A percentile compares a stretch with the other conserved stretches of the same genome.
These are phyloP conservation scores for Sebastes oblongus DNA, from an alignment of 2,797 vertebrate species.

Conservation along the genomic window DNA sequence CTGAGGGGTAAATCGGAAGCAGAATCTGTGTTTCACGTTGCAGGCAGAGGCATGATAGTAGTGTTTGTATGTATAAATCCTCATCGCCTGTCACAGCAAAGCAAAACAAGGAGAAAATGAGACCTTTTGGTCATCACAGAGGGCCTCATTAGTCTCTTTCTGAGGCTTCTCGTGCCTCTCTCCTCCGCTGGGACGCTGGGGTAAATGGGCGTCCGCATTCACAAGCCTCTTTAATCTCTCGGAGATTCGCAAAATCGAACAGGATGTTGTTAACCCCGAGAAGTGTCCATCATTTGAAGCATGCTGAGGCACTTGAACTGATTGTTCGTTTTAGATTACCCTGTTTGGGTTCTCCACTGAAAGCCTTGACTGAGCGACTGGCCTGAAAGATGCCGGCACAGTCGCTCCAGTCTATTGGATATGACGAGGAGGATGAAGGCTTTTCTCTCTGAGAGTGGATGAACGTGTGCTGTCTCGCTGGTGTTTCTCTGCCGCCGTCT, in stretches of 20 bases:
- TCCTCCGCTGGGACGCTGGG: neutral
- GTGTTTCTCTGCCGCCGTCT: slow-evolving; percentile 20
- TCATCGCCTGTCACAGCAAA: slow-evolving; percentile 18
- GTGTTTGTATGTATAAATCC: slow-evolving; percentile 15
- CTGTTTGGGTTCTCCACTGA: slow-evolving; percentile 11
- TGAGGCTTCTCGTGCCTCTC: slow-evolving; percentile 11
- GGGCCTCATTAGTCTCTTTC: slow-evolving; percentile 61
- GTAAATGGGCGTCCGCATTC: slow-evolving; percentile 29
- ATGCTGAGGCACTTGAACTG: slow-evolving; percentile 22
- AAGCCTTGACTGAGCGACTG: slow-evolving; percentile 17
- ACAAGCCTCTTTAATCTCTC: slow-evolving; percentile 34
- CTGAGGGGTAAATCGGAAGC: slow-evolving; percentile 1
- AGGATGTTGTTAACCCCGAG: slow-evolving; percentile 22
- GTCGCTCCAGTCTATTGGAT: slow-evolving; percentile 20
- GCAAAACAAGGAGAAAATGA: slow-evolving; percentile 32
- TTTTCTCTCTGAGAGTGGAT: slow-evolving; percentile 15
- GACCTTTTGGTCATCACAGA: slow-evolving; percentile 28
- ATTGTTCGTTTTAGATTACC: slow-evolving; percentile 35
- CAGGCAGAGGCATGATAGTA: neutral
- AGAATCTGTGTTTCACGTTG: slow-evolving; percentile 9
- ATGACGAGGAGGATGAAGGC: slow-evolving; percentile 30
- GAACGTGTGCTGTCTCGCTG: neutral
- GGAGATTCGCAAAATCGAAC: slow-evolving; percentile 18
- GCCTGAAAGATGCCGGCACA: slow-evolving; percentile 17
- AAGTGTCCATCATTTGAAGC: slow-evolving; percentile 22